Conservation (phyloP, 2,888 invertebrate species). For the Papilio demoleus region DNA sequence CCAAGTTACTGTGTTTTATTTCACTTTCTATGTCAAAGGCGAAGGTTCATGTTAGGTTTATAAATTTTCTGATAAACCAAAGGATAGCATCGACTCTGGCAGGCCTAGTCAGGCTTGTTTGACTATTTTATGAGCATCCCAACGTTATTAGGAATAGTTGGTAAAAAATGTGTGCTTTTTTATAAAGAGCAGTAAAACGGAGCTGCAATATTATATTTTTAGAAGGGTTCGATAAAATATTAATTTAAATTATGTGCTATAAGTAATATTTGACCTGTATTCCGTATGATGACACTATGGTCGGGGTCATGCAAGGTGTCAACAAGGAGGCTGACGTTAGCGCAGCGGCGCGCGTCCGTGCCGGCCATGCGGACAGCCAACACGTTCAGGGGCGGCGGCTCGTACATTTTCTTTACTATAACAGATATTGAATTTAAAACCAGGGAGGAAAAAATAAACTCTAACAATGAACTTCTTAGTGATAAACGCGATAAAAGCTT, state of each 20-base stretch:
- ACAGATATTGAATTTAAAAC: constrained; percentile 42
- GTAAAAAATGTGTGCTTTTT: not conserved
- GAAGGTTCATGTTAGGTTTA: too few relatives aligned
- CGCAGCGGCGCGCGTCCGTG: constrained; percentile 52
- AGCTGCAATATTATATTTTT: too few relatives aligned
- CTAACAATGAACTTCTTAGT: not conserved
- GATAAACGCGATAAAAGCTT: not conserved
- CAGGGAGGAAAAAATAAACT: too few relatives aligned
- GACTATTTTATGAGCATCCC: too few relatives aligned
- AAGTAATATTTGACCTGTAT: constrained; percentile 63
- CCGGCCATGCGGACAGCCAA: constrained; percentile 70
- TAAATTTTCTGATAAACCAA: too few relatives aligned
- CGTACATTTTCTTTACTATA: constrained; percentile 67
- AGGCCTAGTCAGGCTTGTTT: too few relatives aligned
- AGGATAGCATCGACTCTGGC: too few relatives aligned
- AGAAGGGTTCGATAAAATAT: too few relatives aligned
- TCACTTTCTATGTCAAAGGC: too few relatives aligned
- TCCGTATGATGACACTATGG: constrained; percentile 63
- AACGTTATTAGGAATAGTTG: not conserved
- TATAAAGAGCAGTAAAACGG: not conserved
- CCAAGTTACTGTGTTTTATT: too few relatives aligned
- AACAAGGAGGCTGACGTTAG: constrained; percentile 66
- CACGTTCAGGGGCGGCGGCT: constrained; percentile 62
- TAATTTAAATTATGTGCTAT: too few relatives aligned
- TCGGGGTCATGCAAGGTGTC: constrained; percentile 59